Evolutionary conservation across 1,140 invertebrate genomes (phyloP), one percentile per base, ranked within the genome.

Genomic region (Sinonovacula constricta): DNA sequence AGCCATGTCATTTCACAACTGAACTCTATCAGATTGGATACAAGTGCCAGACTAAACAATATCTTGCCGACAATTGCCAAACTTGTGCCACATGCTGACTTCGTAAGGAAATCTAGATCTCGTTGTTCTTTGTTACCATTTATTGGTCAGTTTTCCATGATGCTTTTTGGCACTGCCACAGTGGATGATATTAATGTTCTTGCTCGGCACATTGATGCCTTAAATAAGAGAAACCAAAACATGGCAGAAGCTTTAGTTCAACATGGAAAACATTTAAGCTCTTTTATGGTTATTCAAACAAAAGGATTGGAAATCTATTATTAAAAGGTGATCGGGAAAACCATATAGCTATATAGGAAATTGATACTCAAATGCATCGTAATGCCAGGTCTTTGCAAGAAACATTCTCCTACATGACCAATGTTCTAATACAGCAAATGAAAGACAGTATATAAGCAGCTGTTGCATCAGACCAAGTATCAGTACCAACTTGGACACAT

Each of bases 121-220:
- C n/a, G n/a, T n/a, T n/a, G n/a, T n/a, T n/a, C 33, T 5, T 39
- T 62, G 1, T 30, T 72, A 3, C 2, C 22, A 18, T 60, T 60
- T 15, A 70, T 70, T 14, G 68, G 68, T 1, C 34, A 70, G 15
- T 39, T 70, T 39, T 70, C 68, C 34, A 70, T 39, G 59, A 39
- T 33, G n/a, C n/a, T 70, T 3, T 70, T 70, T 59, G 68, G 68
- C 2, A 70, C 68, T 18, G 68, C 68, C 1, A 70, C 68, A 2
- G 24, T 59, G 1, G 54, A 70, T 70, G 68, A 70, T 57, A 54
- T 70, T 7, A 70, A 70, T 39, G 24, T 70, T 2, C 54, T 70
- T 34, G 68, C 69, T 18, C 28, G 53, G 28, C n/a, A n/a, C n/a
- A n/a, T n/a, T n/a, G n/a, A n/a, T n/a, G n/a, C n/a, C n/a, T n/a